A percentile compares a stretch with the other conserved stretches of the same genome.
Conservation (phyloP, 2,888 invertebrate species). For the Chaetogeoica ovagalla region DNA sequence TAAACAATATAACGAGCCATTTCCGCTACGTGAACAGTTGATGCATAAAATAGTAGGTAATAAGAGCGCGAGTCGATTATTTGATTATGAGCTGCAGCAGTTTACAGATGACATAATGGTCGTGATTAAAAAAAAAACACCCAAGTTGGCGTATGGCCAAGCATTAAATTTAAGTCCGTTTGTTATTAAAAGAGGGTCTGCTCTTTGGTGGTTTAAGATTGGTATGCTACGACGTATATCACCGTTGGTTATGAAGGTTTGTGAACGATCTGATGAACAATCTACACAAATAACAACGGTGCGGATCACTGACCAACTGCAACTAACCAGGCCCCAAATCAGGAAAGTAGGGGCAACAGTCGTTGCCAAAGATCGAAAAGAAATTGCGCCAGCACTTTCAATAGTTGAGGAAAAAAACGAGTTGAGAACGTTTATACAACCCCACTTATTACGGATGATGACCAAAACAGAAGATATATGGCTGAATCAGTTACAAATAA, state of each 20-base stretch:
- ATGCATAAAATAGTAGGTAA: neutral
- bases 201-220: neutral
- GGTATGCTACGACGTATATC: neutral
- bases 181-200: neutral
- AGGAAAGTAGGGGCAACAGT: neutral
- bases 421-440: neutral
- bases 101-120: neutral
- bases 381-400: too few species aligned
- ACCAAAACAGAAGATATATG: neutral
- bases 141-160: too few species aligned
- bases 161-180: too few species aligned
- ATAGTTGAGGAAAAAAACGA: neutral
- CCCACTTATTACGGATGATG: neutral
- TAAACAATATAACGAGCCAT: neutral
- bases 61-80: too few species aligned
- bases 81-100: too few species aligned
- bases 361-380: neutral
- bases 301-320: neutral
- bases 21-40: neutral
- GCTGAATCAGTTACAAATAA: neutral
- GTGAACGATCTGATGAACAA: neutral
- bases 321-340: neutral
- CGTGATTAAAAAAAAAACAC: neutral
- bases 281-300: neutral
- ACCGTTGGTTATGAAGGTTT: neutral